These are phyloP conservation scores for Onthophagus sagittarius DNA, from an alignment of 2,888 invertebrate genomes.

Conservation along the genomic window DNA sequence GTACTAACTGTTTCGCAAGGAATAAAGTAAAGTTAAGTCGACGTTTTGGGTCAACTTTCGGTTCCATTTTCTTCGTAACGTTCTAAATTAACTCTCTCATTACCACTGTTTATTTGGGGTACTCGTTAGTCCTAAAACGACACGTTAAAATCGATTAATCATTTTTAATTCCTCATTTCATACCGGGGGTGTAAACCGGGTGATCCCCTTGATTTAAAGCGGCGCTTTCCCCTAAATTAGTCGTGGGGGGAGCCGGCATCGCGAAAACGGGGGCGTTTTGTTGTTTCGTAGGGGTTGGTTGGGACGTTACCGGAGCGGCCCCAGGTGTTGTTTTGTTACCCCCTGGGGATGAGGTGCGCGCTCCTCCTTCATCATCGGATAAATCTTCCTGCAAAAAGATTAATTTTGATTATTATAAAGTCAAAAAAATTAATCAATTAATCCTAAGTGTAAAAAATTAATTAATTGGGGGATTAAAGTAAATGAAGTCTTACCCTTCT, in stretches of 20 bases:
- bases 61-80: background rate
- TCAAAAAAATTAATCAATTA: background rate
- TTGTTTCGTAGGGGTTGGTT: constrained; percentile 49
- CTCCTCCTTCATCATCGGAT: constrained; percentile 38
- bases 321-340: background rate
- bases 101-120: constrained; percentile 10
- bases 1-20: background rate
- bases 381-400: constrained; percentile 43
- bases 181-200: constrained; percentile 52
- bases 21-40: background rate
- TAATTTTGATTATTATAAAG: too few species aligned
- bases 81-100: background rate
- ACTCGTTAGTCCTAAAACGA: constrained; percentile 4
- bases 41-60: background rate
- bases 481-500: constrained; percentile 37
- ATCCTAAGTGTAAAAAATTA: background rate
- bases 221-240: constrained; percentile 63
- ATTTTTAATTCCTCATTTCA: background rate
- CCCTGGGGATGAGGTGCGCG: background rate
- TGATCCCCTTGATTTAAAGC: constrained; percentile 59
- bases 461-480: background rate
- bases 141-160: background rate
- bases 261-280: constrained; percentile 58
- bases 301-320: constrained; percentile 44
- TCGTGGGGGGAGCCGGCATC: constrained; percentile 55